Conservation (phyloP, 2,797 vertebrate species). For the Hippocampus kuda region DNA sequence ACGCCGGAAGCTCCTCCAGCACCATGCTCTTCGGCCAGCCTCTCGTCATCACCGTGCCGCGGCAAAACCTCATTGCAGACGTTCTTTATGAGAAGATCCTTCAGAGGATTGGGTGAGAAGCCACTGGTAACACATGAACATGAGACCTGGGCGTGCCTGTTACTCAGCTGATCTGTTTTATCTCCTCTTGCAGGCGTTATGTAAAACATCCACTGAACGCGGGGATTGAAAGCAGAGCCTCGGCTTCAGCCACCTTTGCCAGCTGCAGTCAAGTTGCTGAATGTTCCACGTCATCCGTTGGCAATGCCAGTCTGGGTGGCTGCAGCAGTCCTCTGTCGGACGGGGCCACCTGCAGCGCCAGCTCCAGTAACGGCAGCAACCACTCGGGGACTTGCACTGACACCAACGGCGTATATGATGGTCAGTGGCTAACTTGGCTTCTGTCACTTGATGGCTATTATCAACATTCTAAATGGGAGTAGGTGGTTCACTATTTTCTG, state of each 20-base stretch:
- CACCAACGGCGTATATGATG: constrained; percentile 74
- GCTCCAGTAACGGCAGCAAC: constrained; percentile 62
- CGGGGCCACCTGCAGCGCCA: constrained; percentile 64
- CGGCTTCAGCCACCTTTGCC: constrained; percentile 58
- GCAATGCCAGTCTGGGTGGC: constrained; percentile 45
- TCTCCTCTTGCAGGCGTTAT: constrained; percentile 72
- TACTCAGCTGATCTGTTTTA: background rate
- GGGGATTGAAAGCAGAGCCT: constrained; percentile 58
- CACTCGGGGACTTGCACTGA: constrained; percentile 73
- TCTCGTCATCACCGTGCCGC: constrained; percentile 80
- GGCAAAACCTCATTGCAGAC: constrained; percentile 79
- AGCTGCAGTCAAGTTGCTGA: constrained; percentile 63
- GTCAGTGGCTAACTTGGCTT: constrained; percentile 53
- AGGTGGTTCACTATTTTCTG: background rate
- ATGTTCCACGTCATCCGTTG: constrained; percentile 53
- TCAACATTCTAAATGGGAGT: background rate
- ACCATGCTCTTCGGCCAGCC: constrained; percentile 87
- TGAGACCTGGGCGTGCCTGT: background rate
- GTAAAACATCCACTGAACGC: constrained; percentile 73
- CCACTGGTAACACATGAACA: background rate
- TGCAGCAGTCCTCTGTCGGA: constrained; percentile 59
- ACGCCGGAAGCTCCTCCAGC: constrained; percentile 71
- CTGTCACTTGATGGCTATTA: background rate
- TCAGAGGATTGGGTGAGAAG: constrained; percentile 82
- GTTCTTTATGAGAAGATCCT: constrained; percentile 78